Evolutionary conservation across 2,888 invertebrate genomes (phyloP).

Genomic region (Nephrotoma flavescens): DNA sequence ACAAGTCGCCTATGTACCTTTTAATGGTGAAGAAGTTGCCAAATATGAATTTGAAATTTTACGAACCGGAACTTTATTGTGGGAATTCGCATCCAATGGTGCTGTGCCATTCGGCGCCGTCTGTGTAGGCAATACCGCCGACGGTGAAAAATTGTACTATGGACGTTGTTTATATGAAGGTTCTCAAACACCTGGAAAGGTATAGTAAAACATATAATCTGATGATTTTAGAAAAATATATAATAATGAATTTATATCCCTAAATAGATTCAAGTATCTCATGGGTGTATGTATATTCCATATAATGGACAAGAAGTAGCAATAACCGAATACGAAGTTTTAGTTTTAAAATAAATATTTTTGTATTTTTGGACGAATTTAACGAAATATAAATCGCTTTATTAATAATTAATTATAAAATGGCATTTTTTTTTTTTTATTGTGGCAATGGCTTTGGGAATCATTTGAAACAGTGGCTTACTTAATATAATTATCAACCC

Average conservation of each 20-base stretch:
- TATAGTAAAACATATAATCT: slow-evolving; percentile 18
- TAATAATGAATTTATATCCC: background rate
- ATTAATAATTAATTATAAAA: too few species aligned
- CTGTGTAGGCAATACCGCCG: slow-evolving; percentile 43
- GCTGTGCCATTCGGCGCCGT: slow-evolving; percentile 49
- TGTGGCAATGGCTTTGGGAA: too few species aligned
- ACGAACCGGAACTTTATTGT: slow-evolving; percentile 45
- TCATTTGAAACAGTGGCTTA: too few species aligned
- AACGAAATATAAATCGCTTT: too few species aligned
- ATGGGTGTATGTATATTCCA: slow-evolving; percentile 47
- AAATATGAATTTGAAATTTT: slow-evolving; percentile 52
- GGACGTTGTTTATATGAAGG: slow-evolving; percentile 53
- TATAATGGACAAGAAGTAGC: slow-evolving; percentile 50
- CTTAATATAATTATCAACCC: too few species aligned
- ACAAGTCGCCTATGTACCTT: slow-evolving; percentile 46
- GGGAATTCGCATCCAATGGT: slow-evolving; percentile 47
- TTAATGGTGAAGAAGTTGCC: slow-evolving; percentile 44
- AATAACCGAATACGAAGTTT: slow-evolving; percentile 50
- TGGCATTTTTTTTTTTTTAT: too few species aligned
- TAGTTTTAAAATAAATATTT: slow-evolving; percentile 28
- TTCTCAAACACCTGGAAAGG: slow-evolving; percentile 54
- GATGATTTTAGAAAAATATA: background rate
- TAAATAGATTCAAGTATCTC: slow-evolving; percentile 44
- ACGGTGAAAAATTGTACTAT: slow-evolving; percentile 51
- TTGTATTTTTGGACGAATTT: background rate